Evolutionary conservation across 2,797 vertebrate species (phyloP).

Genomic region (Ctenopoma multispine): DNA sequence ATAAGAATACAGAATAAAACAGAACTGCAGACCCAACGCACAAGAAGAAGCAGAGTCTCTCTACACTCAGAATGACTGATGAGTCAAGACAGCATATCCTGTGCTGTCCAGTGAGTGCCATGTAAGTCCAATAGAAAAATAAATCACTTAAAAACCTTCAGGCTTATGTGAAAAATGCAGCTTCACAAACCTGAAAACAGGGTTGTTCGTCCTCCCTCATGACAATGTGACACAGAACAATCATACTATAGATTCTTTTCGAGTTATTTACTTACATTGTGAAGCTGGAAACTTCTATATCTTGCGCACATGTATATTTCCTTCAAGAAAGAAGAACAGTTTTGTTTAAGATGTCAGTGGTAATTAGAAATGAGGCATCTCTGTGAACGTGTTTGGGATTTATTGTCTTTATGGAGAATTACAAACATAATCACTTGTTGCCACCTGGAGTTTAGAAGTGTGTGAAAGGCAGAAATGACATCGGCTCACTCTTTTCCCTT

Average conservation of each 20-base stretch:
- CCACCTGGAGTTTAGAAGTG: conserved; percentile 25
- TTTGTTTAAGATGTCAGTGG: neutral
- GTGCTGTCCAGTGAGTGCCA: neutral
- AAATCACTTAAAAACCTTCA: neutral
- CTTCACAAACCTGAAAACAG: neutral
- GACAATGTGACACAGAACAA: neutral
- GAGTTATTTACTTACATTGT: neutral
- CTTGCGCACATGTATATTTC: conserved; percentile 1
- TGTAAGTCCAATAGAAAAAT: conserved; percentile 9
- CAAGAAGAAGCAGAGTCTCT: neutral
- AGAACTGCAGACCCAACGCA: neutral
- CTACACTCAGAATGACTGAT: conserved; percentile 13
- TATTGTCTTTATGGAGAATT: neutral
- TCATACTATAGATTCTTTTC: neutral
- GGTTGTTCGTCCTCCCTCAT: conserved; percentile 9
- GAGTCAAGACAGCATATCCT: neutral
- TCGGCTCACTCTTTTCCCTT: neutral
- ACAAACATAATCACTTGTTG: neutral
- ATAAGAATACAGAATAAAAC: conserved; percentile 35
- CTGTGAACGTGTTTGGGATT: neutral
- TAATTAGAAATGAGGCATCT: conserved; percentile 15
- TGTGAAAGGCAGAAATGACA: neutral
- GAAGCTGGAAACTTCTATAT: neutral
- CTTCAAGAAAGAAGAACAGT: neutral
- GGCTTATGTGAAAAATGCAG: conserved; percentile 9